phyloP scores from a whole-genome alignment of 2,888 invertebrate species.

The Bimastos eiseni region DNA sequence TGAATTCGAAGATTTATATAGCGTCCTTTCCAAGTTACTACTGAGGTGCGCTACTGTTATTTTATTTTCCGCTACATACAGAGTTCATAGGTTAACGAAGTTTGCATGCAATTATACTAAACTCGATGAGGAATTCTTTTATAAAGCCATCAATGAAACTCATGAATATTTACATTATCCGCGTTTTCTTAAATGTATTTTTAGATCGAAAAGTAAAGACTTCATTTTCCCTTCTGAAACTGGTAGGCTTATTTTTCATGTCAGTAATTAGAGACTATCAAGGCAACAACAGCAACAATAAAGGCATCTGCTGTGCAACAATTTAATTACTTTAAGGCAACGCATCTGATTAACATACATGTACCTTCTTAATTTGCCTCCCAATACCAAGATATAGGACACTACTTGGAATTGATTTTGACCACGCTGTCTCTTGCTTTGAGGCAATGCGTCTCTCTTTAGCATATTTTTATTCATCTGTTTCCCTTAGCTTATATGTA shows the following conservation, averaged over 20 bases:
- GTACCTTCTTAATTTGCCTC: no score
- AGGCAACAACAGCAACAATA: background rate
- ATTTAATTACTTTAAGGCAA: no score
- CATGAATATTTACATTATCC: no score
- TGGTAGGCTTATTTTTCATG: constrained; percentile 64
- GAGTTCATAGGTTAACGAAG: no score
- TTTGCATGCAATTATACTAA: no score
- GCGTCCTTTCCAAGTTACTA: no score
- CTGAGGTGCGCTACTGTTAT: no score
- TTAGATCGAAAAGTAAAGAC: constrained; percentile 59
- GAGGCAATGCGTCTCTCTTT: background rate
- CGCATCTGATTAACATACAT: no score
- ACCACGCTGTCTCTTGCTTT: background rate
- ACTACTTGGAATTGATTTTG: background rate
- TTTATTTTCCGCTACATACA: no score
- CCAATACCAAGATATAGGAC: background rate
- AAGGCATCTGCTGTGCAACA: background rate
- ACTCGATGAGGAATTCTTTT: no score
- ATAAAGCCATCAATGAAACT: no score
- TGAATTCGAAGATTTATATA: no score
- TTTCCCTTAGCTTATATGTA: background rate
- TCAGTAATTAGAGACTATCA: constrained; percentile 54
- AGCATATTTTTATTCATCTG: background rate
- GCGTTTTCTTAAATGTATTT: background rate
- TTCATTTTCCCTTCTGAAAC: constrained; percentile 63